Conservation (phyloP, 2,888 invertebrate genomes). For the Agriopis leucophaearia region DNA sequence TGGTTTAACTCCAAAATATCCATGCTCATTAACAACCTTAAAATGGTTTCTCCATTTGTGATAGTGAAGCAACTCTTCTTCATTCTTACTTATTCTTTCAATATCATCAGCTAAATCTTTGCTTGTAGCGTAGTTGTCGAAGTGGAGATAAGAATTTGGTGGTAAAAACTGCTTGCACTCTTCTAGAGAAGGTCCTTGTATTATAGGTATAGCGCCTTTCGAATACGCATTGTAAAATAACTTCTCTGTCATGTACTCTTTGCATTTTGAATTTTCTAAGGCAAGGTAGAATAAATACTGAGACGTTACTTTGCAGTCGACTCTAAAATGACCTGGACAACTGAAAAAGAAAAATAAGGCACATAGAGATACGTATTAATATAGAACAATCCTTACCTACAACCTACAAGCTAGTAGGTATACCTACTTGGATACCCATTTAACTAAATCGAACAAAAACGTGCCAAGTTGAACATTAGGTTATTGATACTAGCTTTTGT, state of each 20-base stretch:
- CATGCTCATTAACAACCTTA: slow-evolving; percentile 84
- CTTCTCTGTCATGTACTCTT: slow-evolving; percentile 91
- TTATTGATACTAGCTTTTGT: too few species aligned
- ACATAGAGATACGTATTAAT: too few species aligned
- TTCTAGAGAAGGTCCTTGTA: slow-evolving; percentile 86
- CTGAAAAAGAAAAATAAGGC: slow-evolving; percentile 72
- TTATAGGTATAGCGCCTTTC: slow-evolving; percentile 88
- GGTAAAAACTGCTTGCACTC: slow-evolving; percentile 85
- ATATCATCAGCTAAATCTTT: slow-evolving; percentile 84
- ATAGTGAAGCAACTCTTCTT: slow-evolving; percentile 70
- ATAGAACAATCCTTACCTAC: too few species aligned
- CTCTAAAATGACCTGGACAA: slow-evolving; percentile 88
- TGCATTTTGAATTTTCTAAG: slow-evolving; percentile 90
- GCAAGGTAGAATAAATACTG: slow-evolving; percentile 90
- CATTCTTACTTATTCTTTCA: slow-evolving; percentile 68
- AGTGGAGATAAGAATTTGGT: slow-evolving; percentile 87
- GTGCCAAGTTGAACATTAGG: too few species aligned
- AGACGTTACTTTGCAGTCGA: slow-evolving; percentile 85
- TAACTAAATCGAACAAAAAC: too few species aligned
- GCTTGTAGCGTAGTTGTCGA: slow-evolving; percentile 83
- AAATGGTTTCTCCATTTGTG: slow-evolving; percentile 88
- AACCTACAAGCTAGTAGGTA: too few species aligned
- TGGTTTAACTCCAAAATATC: slow-evolving; percentile 85
- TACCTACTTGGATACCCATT: too few species aligned
- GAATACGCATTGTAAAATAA: slow-evolving; percentile 88